These are phyloP conservation scores for Marronus borbonicus DNA, from an alignment of 2,888 invertebrate genomes.

Conservation along the genomic window DNA sequence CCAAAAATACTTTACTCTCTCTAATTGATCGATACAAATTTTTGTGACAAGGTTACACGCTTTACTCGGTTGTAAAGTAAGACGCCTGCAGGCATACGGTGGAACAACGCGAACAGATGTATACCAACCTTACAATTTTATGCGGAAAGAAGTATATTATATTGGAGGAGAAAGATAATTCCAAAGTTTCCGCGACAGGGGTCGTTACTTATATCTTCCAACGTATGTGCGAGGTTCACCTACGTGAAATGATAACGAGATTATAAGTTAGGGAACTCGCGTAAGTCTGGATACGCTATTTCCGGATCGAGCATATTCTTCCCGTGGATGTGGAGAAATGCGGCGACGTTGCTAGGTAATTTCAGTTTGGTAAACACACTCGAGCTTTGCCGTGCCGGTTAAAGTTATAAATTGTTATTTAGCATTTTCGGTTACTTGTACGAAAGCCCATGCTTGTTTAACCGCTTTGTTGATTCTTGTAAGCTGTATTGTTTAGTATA, in stretches of 20 bases:
- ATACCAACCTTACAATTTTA: background rate
- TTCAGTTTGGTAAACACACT: slow-evolving; percentile 27
- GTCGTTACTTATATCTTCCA: slow-evolving; percentile 19
- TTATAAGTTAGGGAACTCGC: slow-evolving; percentile 23
- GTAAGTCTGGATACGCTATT: slow-evolving; percentile 25
- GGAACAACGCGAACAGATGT: background rate
- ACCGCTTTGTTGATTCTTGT: slow-evolving; percentile 23
- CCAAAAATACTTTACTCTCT: background rate
- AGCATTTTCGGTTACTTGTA: slow-evolving; percentile 3
- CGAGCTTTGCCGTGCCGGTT: background rate
- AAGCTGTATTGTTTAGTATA: slow-evolving; percentile 6
- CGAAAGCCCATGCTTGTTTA: slow-evolving; percentile 1
- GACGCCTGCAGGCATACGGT: background rate
- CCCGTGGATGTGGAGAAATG: background rate
- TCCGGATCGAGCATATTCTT: slow-evolving; percentile 24
- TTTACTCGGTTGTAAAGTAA: background rate
- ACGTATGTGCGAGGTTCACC: slow-evolving; percentile 30
- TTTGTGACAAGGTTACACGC: background rate
- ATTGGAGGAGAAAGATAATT: slow-evolving; percentile 17
- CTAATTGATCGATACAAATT: background rate
- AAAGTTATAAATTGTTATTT: slow-evolving; percentile 31
- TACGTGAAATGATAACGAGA: slow-evolving; percentile 41
- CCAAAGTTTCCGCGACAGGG: slow-evolving; percentile 21
- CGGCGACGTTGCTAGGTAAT: slow-evolving; percentile 12
- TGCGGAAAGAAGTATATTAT: background rate